Evolutionary conservation across 1,140 invertebrate genomes (phyloP).

Genomic region (Brachionus koreanus): DNA sequence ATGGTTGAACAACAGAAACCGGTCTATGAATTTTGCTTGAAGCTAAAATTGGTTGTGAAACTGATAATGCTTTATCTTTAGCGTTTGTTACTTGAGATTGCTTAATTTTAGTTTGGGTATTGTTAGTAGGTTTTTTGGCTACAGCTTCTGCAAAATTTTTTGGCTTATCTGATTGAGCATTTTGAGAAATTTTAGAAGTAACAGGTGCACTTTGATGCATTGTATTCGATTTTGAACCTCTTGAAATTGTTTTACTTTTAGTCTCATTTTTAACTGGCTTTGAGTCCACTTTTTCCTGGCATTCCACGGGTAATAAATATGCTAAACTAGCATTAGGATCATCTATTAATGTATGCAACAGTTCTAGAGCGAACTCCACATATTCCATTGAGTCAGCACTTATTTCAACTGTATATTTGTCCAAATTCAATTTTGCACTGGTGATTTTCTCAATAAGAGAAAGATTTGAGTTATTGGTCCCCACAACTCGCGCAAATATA

Average conservation of each 20-base stretch:
- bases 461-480: not conserved
- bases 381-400: not conserved
- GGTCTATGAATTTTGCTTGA: not conserved
- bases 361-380: constrained; percentile 4
- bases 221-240: not conserved
- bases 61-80: not conserved
- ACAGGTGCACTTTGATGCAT: not conserved
- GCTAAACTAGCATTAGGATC: not conserved
- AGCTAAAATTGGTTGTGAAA: not conserved
- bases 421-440: not conserved
- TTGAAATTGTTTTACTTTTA: not conserved
- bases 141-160: constrained; percentile 26
- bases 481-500: not conserved
- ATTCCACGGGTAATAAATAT: not conserved
- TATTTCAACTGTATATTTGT: not conserved
- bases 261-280: not conserved
- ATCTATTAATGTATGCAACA: constrained; percentile 10
- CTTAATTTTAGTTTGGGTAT: not conserved
- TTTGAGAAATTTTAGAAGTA: not conserved
- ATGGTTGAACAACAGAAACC: not conserved
- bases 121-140: not conserved
- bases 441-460: not conserved
- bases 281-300: not conserved
- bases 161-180: not conserved
- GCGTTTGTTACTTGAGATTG: not conserved